Base-by-base conservation (phyloP, 1,140 invertebrate genomes). In the Mylabris phalerata region DNA sequence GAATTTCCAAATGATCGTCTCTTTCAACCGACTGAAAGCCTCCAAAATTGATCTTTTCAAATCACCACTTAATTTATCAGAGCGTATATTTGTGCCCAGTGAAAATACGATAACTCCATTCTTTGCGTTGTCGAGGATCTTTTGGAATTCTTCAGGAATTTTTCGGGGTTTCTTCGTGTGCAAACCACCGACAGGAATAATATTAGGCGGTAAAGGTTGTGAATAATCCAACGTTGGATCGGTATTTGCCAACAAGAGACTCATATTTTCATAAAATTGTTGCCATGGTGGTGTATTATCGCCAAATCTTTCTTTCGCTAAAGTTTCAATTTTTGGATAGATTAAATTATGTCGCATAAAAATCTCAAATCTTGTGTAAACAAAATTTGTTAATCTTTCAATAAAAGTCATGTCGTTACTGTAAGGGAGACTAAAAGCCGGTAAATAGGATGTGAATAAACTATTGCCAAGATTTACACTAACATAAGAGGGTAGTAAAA, bases 111-210 rank as follows among this genome's bases (percentile, higher is more conserved):
- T 61, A 1, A 68, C 60, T 3, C 66, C 67, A 45, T 67, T 41
- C 40, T 65, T 65, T 9, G 66, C 57, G 44, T 65, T 59, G 39
- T 63, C 51, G n/a, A 69, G 25, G 11, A 19, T 19, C 32, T 5
- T 24, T 46, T 5, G 24, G 19, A 9, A 27, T 57, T 68, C 64
- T n/a, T 61, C 41, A 4, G 66, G 63, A 26, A 70, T 50, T 13
- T 50, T 48, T 42, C 69, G 67, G 19, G 66, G 57, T 9, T 51
- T 61, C 59, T 73, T 70, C 39, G 76, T 74, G 60, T 82, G 80
- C 5, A 82, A 60, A 0, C 80, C 80, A 24, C 78, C 80, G 4
- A 82, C 74, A 63, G 79, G 75, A 11, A 82, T 73, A 1, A 81
- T 69, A 61, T 78, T 77, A 10, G 79, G 77, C 5, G 76, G 62